These are phyloP conservation scores for Mustela lutreola DNA, from an alignment of 2,113 vertebrate genomes.

Conservation along the genomic window DNA sequence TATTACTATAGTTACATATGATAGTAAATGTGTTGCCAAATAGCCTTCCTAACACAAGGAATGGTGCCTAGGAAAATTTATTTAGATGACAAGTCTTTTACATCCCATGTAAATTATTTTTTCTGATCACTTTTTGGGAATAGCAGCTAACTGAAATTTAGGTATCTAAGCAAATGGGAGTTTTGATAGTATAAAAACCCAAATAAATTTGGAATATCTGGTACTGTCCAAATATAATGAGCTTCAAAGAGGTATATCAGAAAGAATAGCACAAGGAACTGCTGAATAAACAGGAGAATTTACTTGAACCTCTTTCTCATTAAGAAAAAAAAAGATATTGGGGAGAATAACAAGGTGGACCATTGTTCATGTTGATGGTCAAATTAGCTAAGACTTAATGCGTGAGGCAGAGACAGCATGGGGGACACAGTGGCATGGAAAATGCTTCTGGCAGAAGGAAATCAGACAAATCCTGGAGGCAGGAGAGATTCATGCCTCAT, in stretches of 20 bases:
- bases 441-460: background rate
- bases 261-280: background rate
- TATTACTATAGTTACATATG: background rate
- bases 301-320: background rate
- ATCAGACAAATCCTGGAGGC: background rate
- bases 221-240: background rate
- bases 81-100: background rate
- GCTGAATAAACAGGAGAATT: background rate
- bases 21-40: background rate
- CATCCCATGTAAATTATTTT: background rate
- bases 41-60: background rate
- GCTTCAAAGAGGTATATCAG: background rate
- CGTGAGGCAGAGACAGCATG: background rate
- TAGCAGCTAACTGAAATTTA: background rate
- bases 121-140: background rate
- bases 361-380: background rate
- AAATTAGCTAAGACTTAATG: background rate
- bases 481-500: background rate
- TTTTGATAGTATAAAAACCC: background rate
- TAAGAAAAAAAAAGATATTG: background rate
- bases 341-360: background rate
- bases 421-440: background rate
- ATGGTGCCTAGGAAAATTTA: background rate
- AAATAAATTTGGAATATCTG: background rate
- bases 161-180: background rate